Percentiles rank a stretch among this genome's conserved stretches.
These are phyloP conservation scores for Hystrix cristata DNA, from an alignment of 2,113 vertebrate genomes.

Conservation along the genomic window DNA sequence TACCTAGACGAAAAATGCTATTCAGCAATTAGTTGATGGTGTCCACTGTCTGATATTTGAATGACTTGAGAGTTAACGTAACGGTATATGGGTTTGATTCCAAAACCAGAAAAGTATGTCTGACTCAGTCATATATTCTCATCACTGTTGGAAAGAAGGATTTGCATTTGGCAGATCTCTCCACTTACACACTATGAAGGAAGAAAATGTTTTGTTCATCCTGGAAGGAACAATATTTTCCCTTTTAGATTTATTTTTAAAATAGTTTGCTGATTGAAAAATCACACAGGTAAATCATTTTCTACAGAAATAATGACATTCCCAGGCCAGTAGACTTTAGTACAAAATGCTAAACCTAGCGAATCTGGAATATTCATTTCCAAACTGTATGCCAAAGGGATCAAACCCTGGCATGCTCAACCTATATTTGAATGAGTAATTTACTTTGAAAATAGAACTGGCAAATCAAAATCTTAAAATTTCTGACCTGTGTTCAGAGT, in stretches of 20 bases:
- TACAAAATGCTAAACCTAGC: slow-evolving; percentile 61
- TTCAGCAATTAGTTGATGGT: not conserved
- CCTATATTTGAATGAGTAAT: slow-evolving; percentile 52
- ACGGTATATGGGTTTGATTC: not conserved
- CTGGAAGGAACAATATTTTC: slow-evolving; percentile 79
- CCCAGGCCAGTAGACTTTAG: slow-evolving; percentile 66
- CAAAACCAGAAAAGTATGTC: slow-evolving; percentile 2
- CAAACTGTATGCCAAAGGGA: slow-evolving; percentile 53
- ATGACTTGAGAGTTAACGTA: slow-evolving; percentile 18
- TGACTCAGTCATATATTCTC: slow-evolving; percentile 53
- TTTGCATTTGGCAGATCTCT: slow-evolving; percentile 70
- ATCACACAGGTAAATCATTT: slow-evolving; percentile 76
- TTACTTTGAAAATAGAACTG: slow-evolving; percentile 57
- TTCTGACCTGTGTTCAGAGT: not conserved
- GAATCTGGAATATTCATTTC: slow-evolving; percentile 72
- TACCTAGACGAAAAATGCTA: not conserved
- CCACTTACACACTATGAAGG: slow-evolving; percentile 70
- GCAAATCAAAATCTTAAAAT: slow-evolving; percentile 41
- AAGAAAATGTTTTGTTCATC: slow-evolving; percentile 75
- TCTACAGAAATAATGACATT: slow-evolving; percentile 73
- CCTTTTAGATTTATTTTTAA: slow-evolving; percentile 80
- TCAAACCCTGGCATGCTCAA: slow-evolving; percentile 44
- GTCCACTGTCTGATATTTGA: not conserved
- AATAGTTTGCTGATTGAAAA: slow-evolving; percentile 78
- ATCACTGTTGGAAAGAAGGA: slow-evolving; percentile 52